Conservation (phyloP, 2,797 vertebrate genomes). For the Trachurus trachurus region DNA sequence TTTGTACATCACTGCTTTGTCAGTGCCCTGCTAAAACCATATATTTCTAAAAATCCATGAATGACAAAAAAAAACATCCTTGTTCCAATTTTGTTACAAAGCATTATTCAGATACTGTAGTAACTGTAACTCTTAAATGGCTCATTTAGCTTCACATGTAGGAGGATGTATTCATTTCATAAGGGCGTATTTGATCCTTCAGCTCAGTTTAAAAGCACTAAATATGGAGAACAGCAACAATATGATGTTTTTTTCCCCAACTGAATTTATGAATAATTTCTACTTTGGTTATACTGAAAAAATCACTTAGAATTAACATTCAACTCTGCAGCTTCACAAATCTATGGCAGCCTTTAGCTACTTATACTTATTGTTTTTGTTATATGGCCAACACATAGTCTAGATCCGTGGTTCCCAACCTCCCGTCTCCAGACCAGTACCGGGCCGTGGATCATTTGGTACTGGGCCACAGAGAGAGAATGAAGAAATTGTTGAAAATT, state of each 20-base stretch:
- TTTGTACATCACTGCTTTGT: constrained; percentile 11
- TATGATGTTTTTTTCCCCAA: background rate
- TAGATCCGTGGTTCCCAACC: too few species aligned
- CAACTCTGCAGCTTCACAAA: background rate
- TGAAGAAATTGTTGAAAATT: too few species aligned
- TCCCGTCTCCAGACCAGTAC: too few species aligned
- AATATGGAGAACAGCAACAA: background rate
- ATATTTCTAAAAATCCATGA: background rate
- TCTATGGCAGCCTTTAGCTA: background rate
- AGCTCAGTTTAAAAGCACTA: constrained; percentile 1
- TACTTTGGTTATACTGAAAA: background rate
- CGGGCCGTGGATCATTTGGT: too few species aligned
- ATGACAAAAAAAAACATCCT: background rate
- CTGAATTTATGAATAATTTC: background rate
- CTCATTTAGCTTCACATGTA: constrained; percentile 9
- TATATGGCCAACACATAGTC: background rate
- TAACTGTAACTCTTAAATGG: background rate
- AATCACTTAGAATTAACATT: background rate
- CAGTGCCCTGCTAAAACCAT: background rate
- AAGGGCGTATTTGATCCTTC: background rate
- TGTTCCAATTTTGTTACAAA: background rate
- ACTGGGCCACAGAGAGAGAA: too few species aligned
- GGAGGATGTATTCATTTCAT: constrained; percentile 1
- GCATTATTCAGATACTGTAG: constrained; percentile 9
- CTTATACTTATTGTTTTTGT: background rate